These are phyloP conservation scores for Ceyx margarethae DNA, from an alignment of 2,113 vertebrate genomes.

Conservation along the genomic window DNA sequence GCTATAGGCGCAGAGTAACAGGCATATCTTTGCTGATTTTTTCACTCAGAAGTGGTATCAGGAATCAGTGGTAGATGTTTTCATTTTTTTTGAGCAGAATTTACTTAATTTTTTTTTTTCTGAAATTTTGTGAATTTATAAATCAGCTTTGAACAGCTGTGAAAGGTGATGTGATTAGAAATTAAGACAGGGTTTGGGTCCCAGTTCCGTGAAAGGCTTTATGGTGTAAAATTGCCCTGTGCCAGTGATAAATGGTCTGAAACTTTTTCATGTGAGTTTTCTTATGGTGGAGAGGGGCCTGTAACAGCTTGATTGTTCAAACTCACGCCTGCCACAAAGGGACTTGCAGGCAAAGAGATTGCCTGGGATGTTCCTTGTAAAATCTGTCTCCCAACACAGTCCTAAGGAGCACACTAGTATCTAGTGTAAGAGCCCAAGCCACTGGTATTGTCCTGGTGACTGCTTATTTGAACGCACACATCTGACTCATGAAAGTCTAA, in stretches of 20 bases:
- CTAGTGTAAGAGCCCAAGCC: not conserved
- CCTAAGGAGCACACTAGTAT: not conserved
- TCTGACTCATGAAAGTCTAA: not conserved
- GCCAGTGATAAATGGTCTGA: not conserved
- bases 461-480: not conserved
- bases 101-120: not conserved
- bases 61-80: not conserved
- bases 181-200: not conserved
- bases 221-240: not conserved
- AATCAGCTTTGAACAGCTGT: not conserved
- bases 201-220: not conserved
- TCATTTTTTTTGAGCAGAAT: not conserved
- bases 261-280: not conserved
- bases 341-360: not conserved
- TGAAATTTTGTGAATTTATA: not conserved
- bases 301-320: not conserved
- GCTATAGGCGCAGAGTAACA: not conserved
- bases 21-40: not conserved
- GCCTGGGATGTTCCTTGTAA: not conserved
- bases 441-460: not conserved
- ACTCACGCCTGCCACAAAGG: not conserved
- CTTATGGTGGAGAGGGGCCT: not conserved
- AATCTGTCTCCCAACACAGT: accelerated
- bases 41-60: not conserved
- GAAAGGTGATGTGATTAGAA: not conserved